Conservation (phyloP, 2,113 vertebrate species). For the Sebastes schlegelii region DNA sequence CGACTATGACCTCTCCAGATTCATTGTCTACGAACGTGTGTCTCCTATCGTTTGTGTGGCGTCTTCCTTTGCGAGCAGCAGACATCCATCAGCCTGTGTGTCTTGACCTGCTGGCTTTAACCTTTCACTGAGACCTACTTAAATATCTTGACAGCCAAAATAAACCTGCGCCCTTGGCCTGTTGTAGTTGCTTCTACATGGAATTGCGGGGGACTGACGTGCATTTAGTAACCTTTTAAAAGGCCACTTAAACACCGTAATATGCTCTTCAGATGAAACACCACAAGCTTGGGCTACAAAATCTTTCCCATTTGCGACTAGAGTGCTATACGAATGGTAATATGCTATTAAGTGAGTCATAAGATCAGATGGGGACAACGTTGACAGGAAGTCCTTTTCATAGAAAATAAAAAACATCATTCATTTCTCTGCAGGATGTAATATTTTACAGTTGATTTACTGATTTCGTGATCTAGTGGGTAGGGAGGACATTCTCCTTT, state of each 20-base stretch:
- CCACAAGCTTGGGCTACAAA: background rate
- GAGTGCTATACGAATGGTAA: background rate
- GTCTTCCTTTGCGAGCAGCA: constrained; percentile 24
- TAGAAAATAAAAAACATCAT: background rate
- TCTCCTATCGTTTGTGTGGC: constrained; percentile 19
- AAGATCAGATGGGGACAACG: background rate
- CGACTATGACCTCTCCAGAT: constrained; percentile 46
- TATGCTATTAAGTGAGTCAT: background rate
- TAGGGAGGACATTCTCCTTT: background rate
- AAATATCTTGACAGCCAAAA: constrained; percentile 55
- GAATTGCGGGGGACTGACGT: background rate
- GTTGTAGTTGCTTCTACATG: constrained; percentile 11
- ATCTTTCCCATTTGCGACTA: background rate
- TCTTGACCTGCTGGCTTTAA: constrained; percentile 56
- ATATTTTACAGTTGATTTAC: background rate
- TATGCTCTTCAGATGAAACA: constrained; percentile 7
- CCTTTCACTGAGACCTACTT: constrained; percentile 59
- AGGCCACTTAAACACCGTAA: constrained; percentile 37
- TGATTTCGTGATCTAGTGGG: background rate
- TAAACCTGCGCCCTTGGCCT: constrained; percentile 23
- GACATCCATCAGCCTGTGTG: constrained; percentile 54
- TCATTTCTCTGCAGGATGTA: background rate
- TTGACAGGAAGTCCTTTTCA: background rate
- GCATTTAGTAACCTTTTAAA: constrained; percentile 52
- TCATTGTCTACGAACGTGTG: constrained; percentile 33